Base-by-base conservation (phyloP, 2,113 vertebrate genomes). In the Chloropsis hardwickii region DNA sequence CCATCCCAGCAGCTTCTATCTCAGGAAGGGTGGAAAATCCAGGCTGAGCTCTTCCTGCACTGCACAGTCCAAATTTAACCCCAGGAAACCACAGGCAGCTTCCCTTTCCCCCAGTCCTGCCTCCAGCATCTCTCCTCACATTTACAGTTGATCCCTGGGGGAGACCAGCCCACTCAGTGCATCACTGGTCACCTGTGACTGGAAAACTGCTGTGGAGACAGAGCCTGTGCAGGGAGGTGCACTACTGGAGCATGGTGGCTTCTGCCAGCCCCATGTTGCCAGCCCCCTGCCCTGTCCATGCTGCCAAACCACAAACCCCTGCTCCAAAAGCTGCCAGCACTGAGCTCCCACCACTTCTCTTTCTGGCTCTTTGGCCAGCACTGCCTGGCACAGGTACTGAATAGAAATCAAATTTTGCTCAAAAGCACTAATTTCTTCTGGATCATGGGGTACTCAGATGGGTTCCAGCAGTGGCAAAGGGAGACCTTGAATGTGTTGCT, bases 401-500 rank as follows among this genome's bases (percentile, higher is more conserved):
- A 92, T 64, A 50, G 88, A 53, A 89, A 88, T 56, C 80, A 44
- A 35, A 76, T 80, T 82, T 94, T 86, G 29, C 88, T 95, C 74
- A 90, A 94, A 96, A 95, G 82, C 91, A 81, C 24, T 88, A 14
- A 82, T 92, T 93, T 83, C 45, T 67, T 56, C 79, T 69, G 76
- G 79, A 62, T 24, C 3, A 10, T 31, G 58, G 57, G 84, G 73
- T 35, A 71, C 65, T 54, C 79, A 80, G 69, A 57, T 56, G 69
- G 70, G 22, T 54, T 89, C 80, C 64, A 23, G 78, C 6, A n/a
- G 78, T 2, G 19, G 42, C 3, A 2, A 64, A 93, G 57, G 60
- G 65, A 80, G 56, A 58, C 64, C 48, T 77, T 35, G 51, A 80
- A 64, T 10, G 2, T 23, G 61, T 50, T 22, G 1, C 33, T 58